Base-by-base conservation (phyloP, 2,888 invertebrate species). In the Lomographa bimaculata region DNA sequence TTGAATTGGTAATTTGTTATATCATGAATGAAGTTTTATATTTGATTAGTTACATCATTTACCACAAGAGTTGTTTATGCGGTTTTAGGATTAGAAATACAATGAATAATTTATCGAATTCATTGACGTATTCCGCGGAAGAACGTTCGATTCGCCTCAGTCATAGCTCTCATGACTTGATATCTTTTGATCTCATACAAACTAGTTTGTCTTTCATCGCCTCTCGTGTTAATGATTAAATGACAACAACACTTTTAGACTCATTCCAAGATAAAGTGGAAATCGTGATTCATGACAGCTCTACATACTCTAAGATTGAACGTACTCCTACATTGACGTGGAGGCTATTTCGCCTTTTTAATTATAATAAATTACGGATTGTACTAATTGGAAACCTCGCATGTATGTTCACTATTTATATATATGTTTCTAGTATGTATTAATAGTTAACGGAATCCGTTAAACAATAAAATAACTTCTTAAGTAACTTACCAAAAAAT, bases 281-380 rank as follows among this genome's bases (percentile, higher is more conserved):
- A 42, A 24, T 32, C 49, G 46, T 49, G 55, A 57, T 57, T 57
- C 49, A 51, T 59, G 52, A 50, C 49, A 46, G 49, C 21, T 39
- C 44, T 28, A 44, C 47, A 37, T 50, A 45, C 45, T 35, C 43
- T 16, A 7, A 2, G 21, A 36, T 48, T 43, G 36, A 39, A 37
- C 11, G 17, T 33, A 28, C 16, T 10, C 12, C 27, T 28, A 10
- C 12, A 10, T n/a, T n/a, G n/a, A n/a, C n/a, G n/a, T n/a, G n/a
- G n/a, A n/a, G n/a, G n/a, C n/a, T n/a, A n/a, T n/a, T n/a, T n/a
- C n/a, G n/a, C n/a, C n/a, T n/a, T n/a, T n/a, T n/a, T n/a, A n/a
- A n/a, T n/a, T 26, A 16, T 17, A 9, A 21, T 33, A 9, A 10
- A 7, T n/a, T 20, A 20, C 20, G 7, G 7, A 20, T 20, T 20